A percentile compares a stretch with the other conserved stretches of the same genome.
Conservation (phyloP, 2,113 vertebrate species). For the Vombatus ursinus region DNA sequence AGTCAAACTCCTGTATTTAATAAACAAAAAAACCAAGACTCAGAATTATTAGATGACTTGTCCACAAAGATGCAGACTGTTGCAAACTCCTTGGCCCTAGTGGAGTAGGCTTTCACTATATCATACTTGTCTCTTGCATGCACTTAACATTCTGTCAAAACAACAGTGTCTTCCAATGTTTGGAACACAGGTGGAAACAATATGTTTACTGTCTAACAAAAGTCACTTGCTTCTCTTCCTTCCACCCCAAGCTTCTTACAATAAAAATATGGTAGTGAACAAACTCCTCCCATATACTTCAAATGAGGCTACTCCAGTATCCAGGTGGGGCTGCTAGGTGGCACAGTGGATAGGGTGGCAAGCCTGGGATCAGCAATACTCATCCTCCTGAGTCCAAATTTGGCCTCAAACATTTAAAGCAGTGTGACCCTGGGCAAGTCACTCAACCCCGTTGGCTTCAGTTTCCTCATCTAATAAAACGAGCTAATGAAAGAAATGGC, state of each 20-base stretch:
- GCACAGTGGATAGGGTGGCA: neutral
- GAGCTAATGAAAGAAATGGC: neutral
- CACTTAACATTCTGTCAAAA: neutral
- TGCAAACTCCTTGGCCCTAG: neutral
- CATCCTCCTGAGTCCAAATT: neutral
- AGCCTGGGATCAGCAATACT: neutral
- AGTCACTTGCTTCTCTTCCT: neutral
- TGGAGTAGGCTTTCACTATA: neutral
- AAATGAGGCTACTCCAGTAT: neutral
- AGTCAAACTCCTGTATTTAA: neutral
- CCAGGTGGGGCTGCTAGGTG: neutral
- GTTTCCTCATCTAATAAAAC: neutral
- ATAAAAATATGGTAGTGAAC: neutral
- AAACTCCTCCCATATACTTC: neutral
- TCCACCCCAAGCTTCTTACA: neutral
- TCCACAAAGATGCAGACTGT: neutral
- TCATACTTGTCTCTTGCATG: neutral
- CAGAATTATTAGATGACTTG: neutral
- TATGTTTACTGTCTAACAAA: neutral
- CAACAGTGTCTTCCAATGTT: neutral
- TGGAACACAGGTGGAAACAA: neutral
- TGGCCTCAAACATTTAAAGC: neutral
- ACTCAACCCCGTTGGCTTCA: neutral
- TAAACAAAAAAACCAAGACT: neutral
- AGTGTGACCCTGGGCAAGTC: neutral